Base-by-base conservation (phyloP, 2,888 invertebrate species). In the Oscheius sp. region DNA sequence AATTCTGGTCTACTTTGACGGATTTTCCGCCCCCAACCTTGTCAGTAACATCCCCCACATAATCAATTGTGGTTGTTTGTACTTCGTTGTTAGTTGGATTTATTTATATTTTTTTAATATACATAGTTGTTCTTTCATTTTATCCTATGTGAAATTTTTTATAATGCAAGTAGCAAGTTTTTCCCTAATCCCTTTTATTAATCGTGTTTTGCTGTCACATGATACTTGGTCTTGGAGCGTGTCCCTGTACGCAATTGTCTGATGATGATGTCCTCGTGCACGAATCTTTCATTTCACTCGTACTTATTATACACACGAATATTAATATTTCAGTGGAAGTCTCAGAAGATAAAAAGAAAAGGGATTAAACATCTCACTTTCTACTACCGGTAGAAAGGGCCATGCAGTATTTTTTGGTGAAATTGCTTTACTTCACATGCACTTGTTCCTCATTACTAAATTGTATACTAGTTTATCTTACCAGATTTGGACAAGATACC, bases 281-380 rank as follows among this genome's bases (percentile, higher is more conserved):
- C n/a, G n/a, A n/a, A n/a, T n/a, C n/a, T n/a, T n/a, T n/a, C n/a
- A n/a, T n/a, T n/a, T n/a, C n/a, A n/a, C n/a, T n/a, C n/a, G n/a
- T n/a, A n/a, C n/a, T n/a, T n/a, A n/a, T n/a, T n/a, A n/a, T n/a
- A n/a, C n/a, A n/a, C n/a, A n/a, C n/a, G n/a, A n/a, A n/a, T n/a
- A n/a, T n/a, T n/a, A n/a, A n/a, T n/a, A n/a, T 63, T 63, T 63
- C 63, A 63, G 63, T 50, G 20, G 63, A 63, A 20, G 54, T 54
- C 54, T 54, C 54, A 20, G 54, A 32, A 28, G 45, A 61, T 6
- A 47, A 61, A 28, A 63, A 63, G 63, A 63, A 63, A 50, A 63
- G 33, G 45, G 20, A 63, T 20, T 63, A 63, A 63, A 36, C 32
- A 33, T 17, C 28, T 50, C 26, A 30, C 17, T 63, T 63, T 63